These are phyloP conservation scores for Lipophrys pholis DNA, from an alignment of 2,113 vertebrate species.

Conservation along the genomic window DNA sequence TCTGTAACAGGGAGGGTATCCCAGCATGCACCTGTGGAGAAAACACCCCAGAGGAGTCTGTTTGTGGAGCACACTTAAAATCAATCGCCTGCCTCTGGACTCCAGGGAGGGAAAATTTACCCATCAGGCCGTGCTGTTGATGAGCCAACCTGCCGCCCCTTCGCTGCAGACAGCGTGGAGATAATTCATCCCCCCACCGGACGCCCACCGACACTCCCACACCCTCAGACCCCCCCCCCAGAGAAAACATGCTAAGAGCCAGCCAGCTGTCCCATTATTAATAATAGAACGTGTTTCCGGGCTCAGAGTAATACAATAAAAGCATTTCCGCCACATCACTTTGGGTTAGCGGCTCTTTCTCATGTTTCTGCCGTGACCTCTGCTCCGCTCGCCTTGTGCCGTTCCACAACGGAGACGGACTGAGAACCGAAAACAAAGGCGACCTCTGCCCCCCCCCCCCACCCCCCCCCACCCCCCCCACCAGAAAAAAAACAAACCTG, in stretches of 20 bases:
- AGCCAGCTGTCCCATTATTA: constrained; percentile 63
- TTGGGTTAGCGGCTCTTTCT: constrained; percentile 33
- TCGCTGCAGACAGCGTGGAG: constrained; percentile 14
- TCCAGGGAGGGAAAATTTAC: background rate
- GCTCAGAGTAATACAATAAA: constrained; percentile 43
- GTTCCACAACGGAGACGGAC: too few species aligned
- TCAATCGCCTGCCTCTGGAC: constrained; percentile 11
- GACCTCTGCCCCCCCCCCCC: too few species aligned
- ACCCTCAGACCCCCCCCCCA: background rate
- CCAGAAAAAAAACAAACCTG: too few species aligned
- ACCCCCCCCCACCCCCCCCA: too few species aligned
- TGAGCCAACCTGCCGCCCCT: background rate
- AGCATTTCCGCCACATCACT: constrained; percentile 38
- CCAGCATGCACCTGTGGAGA: constrained; percentile 8
- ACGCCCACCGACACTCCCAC: background rate
- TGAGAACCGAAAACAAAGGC: too few species aligned
- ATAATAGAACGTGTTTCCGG: constrained; percentile 67
- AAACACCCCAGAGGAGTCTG: background rate
- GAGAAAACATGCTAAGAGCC: constrained; percentile 49
- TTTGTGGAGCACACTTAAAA: background rate
- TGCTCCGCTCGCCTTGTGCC: too few species aligned
- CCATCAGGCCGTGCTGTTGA: background rate
- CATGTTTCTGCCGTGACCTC: constrained; percentile 29
- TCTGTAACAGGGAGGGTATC: background rate
- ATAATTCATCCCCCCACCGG: constrained; percentile 22